Conservation (phyloP, 37 sponge, comb jelly and placozoan genomes). For the Haliclona indistincta region DNA sequence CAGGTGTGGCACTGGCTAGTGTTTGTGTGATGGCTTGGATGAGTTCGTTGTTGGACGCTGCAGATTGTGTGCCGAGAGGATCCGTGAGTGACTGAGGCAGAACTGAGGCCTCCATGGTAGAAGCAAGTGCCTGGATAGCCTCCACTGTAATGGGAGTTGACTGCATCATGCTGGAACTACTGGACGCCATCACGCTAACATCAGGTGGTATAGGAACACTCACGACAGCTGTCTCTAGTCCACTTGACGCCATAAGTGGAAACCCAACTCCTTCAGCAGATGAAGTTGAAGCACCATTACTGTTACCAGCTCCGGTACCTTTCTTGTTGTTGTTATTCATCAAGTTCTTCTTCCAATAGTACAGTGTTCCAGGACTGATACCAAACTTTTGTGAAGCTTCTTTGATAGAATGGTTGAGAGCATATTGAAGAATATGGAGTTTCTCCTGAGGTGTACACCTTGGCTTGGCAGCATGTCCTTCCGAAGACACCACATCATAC, state of each 20-base stretch:
- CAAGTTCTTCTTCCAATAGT: conserved; percentile 73
- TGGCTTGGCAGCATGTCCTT: conserved; percentile 68
- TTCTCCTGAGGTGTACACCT: conserved; percentile 73
- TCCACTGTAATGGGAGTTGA: background rate
- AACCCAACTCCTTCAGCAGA: no score
- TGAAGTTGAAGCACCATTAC: background rate
- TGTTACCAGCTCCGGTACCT: background rate
- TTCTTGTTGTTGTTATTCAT: background rate
- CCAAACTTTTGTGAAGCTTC: conserved; percentile 78
- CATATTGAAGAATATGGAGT: conserved; percentile 69
- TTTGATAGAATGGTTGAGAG: conserved; percentile 68
- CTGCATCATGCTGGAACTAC: background rate
- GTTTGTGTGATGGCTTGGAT: conserved; percentile 19
- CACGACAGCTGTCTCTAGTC: background rate
- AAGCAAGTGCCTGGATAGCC: background rate
- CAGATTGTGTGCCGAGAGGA: background rate
- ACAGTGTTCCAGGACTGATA: conserved; percentile 60
- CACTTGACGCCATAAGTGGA: background rate
- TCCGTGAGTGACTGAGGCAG: conserved; percentile 6
- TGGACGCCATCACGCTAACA: background rate
- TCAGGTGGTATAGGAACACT: background rate
- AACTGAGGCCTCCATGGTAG: background rate
- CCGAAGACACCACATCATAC: conserved; percentile 70
- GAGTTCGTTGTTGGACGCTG: no score
- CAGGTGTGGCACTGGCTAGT: conserved; percentile 20